Base-by-base conservation (phyloP, 2,797 vertebrate species). In the Sebastes taczanowskii region DNA sequence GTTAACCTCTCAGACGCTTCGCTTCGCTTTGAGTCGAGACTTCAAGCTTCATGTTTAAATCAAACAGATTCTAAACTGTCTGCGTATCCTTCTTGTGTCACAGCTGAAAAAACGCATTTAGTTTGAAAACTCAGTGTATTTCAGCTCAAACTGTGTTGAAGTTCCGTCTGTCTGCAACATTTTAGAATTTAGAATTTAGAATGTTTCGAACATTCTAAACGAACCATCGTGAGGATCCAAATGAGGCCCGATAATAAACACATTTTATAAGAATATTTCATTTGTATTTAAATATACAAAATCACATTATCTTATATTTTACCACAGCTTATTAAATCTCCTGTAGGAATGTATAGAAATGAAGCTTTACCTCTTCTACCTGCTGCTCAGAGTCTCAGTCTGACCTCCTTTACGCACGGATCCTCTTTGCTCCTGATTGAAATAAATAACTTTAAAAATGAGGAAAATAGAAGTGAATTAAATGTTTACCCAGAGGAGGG, bases 381-480 rank as follows among this genome's bases (percentile, higher is more conserved):
- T 5, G 53, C 55, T 27, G 74, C 63, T 77, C 86, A 27, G 34
- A 2, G n/a, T 58, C 29, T 32, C 27, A 32, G 59, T 23, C 59
- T 30, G 10, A 4, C 13, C 78, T 66, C 23, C 65, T 71, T 85
- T 74, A 81, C 76, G 88, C 86, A 4, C 72, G 60, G 69, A 62
- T 60, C 60, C 68, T 55, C 61, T 32, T 18, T 2, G 23, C 29
- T 5, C 2, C 4, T 5, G 62, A 32, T 2, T 3, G 3, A 30
- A 35, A 30, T 8, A 2, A 2, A 29, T 20, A 38, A 14, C 5
- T 25, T 52, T 3, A 38, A 30, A 22, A 46, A 5, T 9, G 3
- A 11, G 5, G 8, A 23, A 46, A 46, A 23, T 11, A 38, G 18
- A 25, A 16, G 32, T 14, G 14, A 60, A 60, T 46, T n/a, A 20